Percentiles rank a stretch among this genome's conserved stretches.
These are phyloP conservation scores for Passerina amoena DNA, from an alignment of 2,113 vertebrate species.

Conservation along the genomic window DNA sequence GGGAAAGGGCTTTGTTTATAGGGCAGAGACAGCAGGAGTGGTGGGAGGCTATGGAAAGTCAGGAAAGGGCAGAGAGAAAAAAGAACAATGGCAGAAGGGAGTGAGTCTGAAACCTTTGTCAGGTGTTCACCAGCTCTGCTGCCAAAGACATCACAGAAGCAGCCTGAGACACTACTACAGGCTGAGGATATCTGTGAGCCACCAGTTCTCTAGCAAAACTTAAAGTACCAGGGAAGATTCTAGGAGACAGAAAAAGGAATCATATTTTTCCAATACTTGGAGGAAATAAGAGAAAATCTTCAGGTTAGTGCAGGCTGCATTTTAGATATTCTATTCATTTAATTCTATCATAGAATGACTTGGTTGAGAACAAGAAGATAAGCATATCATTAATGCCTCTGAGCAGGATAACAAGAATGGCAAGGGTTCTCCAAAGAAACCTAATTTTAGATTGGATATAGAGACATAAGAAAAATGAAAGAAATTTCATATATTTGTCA, in stretches of 20 bases:
- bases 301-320: background rate
- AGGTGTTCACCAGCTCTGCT: background rate
- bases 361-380: background rate
- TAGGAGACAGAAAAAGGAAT: background rate
- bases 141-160: background rate
- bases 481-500: background rate
- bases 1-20: background rate
- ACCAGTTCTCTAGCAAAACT: background rate
- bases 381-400: background rate
- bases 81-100: background rate
- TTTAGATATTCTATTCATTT: background rate
- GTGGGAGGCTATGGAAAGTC: background rate
- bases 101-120: background rate
- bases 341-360: background rate
- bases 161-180: background rate
- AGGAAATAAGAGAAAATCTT: background rate
- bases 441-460: background rate
- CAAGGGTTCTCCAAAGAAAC: background rate
- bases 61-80: background rate
- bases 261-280: background rate
- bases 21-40: background rate
- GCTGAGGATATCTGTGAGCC: background rate
- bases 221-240: background rate
- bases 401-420: background rate
- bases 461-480: background rate